Evolutionary conservation across 2,113 vertebrate species (phyloP).

Genomic region (Sylvicapra grimmia): DNA sequence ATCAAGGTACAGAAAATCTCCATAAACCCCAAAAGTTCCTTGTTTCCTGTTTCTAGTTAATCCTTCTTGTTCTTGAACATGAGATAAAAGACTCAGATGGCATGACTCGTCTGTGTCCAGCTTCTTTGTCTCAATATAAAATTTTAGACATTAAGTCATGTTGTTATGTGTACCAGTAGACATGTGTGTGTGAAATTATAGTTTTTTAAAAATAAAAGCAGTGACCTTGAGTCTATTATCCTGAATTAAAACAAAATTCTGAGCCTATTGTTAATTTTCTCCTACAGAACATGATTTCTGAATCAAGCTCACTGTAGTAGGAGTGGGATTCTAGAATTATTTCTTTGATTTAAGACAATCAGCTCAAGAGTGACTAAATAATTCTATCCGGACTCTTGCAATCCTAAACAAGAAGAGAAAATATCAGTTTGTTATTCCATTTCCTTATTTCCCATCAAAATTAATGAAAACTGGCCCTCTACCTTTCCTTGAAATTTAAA

Average conservation of each 20-base stretch:
- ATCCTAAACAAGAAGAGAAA: not conserved
- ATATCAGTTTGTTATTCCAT: not conserved
- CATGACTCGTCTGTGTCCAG: not conserved
- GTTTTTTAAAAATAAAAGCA: not conserved
- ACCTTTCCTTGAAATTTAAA: not conserved
- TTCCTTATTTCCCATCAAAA: not conserved
- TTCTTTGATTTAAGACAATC: not conserved
- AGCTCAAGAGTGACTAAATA: not conserved
- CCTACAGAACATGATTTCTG: not conserved
- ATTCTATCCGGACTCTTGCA: not conserved
- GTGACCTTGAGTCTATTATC: not conserved
- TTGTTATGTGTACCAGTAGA: not conserved
- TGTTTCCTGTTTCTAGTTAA: not conserved
- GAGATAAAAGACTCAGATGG: not conserved
- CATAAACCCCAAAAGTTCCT: not conserved
- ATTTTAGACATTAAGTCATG: not conserved
- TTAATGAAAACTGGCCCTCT: not conserved
- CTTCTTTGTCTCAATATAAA: not conserved
- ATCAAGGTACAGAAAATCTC: not conserved
- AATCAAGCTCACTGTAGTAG: not conserved
- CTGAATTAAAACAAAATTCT: slow-evolving; percentile 24
- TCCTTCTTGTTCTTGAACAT: not conserved
- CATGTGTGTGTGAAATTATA: not conserved
- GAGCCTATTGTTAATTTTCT: not conserved
- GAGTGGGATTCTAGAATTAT: not conserved